Base-by-base conservation (phyloP, 2,797 vertebrate genomes). In the Fundulus diaphanus region DNA sequence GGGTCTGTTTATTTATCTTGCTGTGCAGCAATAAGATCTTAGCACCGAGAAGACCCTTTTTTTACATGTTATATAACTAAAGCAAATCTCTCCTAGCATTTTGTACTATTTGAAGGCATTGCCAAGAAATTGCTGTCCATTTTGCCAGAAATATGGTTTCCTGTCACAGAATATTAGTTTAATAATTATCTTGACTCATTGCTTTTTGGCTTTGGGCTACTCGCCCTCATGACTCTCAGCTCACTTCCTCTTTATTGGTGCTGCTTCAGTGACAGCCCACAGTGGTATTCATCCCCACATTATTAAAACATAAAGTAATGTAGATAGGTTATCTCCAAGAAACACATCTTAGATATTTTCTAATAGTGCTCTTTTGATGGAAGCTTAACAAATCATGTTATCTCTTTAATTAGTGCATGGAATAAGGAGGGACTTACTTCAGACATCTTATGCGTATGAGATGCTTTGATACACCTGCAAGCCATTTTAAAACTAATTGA, bases 111-210 rank as follows among this genome's bases (percentile, higher is more conserved):
- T 59, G 33, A 15, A 27, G 29, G 66, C 24, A 7, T 59, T 27
- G 31, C 42, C 5, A 22, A 20, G 22, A 22, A 59, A 69, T 49
- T 46, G 37, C 44, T 24, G 15, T 35, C 16, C 2, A 24, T 57
- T 49, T 59, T 59, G 31, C 42, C 48, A 29, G 54, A 76, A 56
- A 68, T 35, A 76, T 59, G 66, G 40, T 68, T 35, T 59, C 37
- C 74, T 59, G 42, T 69, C 67, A 61, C 24, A 76, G 57, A 69
- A 61, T 59, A 69, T 69, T 76, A 56, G 74, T 70, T 76, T 76
- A 69, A 76, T 69, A 76, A 49, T 49, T 31, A 61, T 56, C 67
- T 49, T 61, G 52, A 76, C 54, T 69, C 44, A 59, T 51, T 69
- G 44, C 66, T 76, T 69, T n/a, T n/a, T 70, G 54, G 54, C 74